Conservation (phyloP, 2,797 vertebrate species). For the Babyrousa celebensis region DNA sequence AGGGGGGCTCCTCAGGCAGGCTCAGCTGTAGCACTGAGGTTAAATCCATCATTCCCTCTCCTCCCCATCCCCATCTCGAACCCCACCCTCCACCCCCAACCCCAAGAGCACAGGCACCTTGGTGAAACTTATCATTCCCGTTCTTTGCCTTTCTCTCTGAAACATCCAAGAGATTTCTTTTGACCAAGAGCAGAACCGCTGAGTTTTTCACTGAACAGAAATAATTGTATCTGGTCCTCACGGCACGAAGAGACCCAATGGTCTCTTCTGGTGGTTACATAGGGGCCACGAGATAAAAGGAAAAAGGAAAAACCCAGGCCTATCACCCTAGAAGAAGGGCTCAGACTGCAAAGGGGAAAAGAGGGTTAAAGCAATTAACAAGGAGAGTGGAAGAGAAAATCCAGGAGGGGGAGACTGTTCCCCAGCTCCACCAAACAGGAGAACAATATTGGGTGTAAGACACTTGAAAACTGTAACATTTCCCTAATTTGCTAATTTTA, state of each 20-base stretch:
- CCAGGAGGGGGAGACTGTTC: not conserved
- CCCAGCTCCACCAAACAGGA: not conserved
- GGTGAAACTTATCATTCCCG: not conserved
- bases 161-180: not conserved
- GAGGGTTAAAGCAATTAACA: not conserved
- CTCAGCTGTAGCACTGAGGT: not conserved
- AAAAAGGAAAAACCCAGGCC: not conserved
- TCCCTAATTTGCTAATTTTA: conserved; percentile 18
- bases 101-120: not conserved
- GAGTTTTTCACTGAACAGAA: conserved; percentile 37
- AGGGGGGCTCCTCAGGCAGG: not conserved
- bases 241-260: not conserved
- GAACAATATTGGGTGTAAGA: not conserved
- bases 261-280: not conserved
- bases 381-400: not conserved
- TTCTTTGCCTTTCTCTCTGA: not conserved
- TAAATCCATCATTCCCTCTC: not conserved
- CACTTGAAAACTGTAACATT: not conserved
- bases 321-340: not conserved
- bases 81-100: too few species aligned
- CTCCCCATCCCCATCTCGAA: not conserved
- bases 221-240: not conserved
- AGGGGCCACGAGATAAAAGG: not conserved
- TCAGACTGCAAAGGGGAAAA: not conserved
- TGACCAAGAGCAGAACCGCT: not conserved